Evolutionary conservation across 2,113 vertebrate species (phyloP).

Genomic region (Sylvia atricapilla): DNA sequence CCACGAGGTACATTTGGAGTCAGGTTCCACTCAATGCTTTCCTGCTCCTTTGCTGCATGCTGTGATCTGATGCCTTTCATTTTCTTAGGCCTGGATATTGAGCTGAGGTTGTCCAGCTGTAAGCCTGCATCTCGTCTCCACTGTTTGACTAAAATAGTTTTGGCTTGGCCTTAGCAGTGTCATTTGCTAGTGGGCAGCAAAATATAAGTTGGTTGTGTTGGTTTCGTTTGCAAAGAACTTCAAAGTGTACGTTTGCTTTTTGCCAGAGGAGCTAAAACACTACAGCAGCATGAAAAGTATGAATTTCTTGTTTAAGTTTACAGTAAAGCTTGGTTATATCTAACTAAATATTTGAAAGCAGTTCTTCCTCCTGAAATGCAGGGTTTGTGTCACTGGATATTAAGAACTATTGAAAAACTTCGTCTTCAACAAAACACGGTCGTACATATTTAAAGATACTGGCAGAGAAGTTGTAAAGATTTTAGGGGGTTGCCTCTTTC

Average conservation of each 20-base stretch:
- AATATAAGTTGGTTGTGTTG: not conserved
- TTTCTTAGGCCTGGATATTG: not conserved
- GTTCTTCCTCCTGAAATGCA: not conserved
- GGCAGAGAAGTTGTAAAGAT: not conserved
- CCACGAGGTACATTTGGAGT: slow-evolving; percentile 32
- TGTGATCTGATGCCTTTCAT: not conserved
- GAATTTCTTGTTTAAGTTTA: not conserved
- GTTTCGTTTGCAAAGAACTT: not conserved
- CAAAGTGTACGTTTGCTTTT: not conserved
- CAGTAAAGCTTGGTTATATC: not conserved
- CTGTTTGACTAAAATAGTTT: not conserved
- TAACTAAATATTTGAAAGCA: not conserved
- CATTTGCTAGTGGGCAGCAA: not conserved
- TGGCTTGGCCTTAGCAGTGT: not conserved
- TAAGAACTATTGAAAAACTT: not conserved
- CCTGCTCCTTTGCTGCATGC: not conserved
- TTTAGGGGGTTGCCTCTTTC: not conserved
- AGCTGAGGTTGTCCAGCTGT: not conserved
- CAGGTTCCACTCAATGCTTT: not conserved
- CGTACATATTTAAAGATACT: not conserved
- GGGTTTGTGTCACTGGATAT: not conserved
- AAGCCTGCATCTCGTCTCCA: not conserved
- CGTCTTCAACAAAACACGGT: not conserved
- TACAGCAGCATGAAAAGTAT: not conserved
- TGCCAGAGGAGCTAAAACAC: not conserved